Percentiles rank a stretch among this genome's conserved stretches.
Evolutionary conservation across 2,797 vertebrate genomes (phyloP).

Genomic region (Eidolon dupreanum): DNA sequence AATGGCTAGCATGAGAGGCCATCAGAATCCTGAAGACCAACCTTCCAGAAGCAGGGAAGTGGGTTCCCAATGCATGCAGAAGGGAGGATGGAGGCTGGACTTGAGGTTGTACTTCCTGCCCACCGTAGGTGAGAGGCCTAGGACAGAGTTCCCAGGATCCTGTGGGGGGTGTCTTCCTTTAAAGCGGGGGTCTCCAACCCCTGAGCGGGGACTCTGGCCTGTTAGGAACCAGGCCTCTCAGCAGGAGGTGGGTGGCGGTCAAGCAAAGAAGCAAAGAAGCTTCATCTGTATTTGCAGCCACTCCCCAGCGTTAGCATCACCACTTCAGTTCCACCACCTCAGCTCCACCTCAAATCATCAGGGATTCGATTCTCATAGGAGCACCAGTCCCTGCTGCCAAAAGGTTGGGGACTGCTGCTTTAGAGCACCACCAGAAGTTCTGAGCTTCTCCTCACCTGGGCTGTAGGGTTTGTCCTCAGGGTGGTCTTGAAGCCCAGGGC

Average conservation of each 20-base stretch:
- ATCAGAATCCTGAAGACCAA: neutral
- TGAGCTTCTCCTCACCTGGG: constrained; percentile 56
- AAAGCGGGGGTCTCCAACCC: neutral
- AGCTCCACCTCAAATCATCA: too few species aligned
- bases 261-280: too few species aligned
- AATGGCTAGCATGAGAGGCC: fast-evolving
- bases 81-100: neutral
- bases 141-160: neutral
- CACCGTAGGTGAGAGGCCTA: neutral
- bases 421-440: neutral
- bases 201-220: too few species aligned
- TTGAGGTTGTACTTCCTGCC: neutral
- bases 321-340: too few species aligned
- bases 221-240: too few species aligned
- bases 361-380: too few species aligned
- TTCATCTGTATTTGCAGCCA: too few species aligned
- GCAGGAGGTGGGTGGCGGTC: too few species aligned
- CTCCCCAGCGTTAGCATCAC: too few species aligned
- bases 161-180: neutral
- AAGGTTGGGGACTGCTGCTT: neutral
- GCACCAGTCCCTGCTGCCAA: too few species aligned
- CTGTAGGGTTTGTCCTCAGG: constrained; percentile 58
- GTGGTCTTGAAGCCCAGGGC: constrained; percentile 61
- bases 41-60: neutral
- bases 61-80: neutral